Conservation (phyloP, 64 coral and sea anemone genomes). For the Anthopleura sola region DNA sequence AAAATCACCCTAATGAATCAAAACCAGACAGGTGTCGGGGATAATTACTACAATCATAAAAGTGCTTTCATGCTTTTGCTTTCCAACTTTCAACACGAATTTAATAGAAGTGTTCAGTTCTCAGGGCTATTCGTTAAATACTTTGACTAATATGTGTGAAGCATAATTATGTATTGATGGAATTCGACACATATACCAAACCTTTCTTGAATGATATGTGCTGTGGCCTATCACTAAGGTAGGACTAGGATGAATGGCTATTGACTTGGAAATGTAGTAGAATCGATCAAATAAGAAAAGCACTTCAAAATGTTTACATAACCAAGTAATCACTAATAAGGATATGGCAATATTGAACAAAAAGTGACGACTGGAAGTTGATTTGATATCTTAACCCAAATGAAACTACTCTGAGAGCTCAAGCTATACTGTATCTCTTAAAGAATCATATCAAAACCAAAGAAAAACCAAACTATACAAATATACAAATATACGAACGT, state of each 20-base stretch:
- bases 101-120: background rate
- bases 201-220: background rate
- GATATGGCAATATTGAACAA: background rate
- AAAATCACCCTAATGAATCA: background rate
- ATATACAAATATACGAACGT: background rate
- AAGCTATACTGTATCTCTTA: background rate
- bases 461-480: background rate
- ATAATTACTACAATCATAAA: background rate
- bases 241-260: no score
- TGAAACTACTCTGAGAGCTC: background rate
- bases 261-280: background rate
- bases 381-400: background rate
- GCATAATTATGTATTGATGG: background rate
- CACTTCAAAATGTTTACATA: background rate
- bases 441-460: background rate
- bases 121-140: conserved; percentile 16
- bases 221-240: background rate
- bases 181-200: background rate
- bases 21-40: background rate
- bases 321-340: background rate
- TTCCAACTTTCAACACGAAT: background rate
- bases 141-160: background rate
- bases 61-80: conserved; percentile 5
- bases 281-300: background rate
- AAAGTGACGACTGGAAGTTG: background rate